Percentiles rank a stretch among this genome's conserved stretches.
Conservation (phyloP, 2,113 vertebrate species). For the Sinocyclocheilus maitianheensis region DNA sequence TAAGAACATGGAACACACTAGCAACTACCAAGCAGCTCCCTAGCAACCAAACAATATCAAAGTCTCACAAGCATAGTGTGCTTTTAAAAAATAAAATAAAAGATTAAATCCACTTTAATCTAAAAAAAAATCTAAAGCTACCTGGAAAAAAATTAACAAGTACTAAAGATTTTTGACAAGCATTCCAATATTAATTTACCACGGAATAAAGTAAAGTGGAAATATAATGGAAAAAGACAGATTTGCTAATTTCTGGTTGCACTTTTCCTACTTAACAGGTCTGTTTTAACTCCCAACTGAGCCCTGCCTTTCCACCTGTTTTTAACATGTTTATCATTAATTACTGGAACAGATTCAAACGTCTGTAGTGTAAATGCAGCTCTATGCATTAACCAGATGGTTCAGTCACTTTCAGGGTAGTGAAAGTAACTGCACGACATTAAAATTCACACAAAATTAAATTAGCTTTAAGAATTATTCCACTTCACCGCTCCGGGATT, state of each 20-base stretch:
- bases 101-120: neutral
- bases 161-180: slow-evolving; percentile 1
- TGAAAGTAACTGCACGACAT: slow-evolving; percentile 70
- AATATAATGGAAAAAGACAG: slow-evolving; percentile 6
- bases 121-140: too few species aligned
- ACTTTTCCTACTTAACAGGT: neutral
- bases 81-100: neutral
- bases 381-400: slow-evolving; percentile 69
- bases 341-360: slow-evolving; percentile 34
- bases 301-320: neutral
- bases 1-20: neutral
- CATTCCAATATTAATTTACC: neutral
- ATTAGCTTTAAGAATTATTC: slow-evolving; percentile 72
- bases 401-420: slow-evolving; percentile 49
- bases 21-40: neutral
- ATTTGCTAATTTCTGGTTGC: neutral
- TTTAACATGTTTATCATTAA: slow-evolving; percentile 22
- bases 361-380: slow-evolving; percentile 50
- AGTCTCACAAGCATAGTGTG: neutral
- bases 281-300: slow-evolving; percentile 11
- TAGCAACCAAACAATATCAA: neutral
- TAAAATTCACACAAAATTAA: slow-evolving; percentile 69
- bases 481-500: slow-evolving; percentile 66
- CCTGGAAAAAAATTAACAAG: neutral
- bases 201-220: neutral